Evolutionary conservation across 2,888 invertebrate genomes (phyloP), one percentile per base, ranked within the genome.

Genomic region (Beris morrisii): DNA sequence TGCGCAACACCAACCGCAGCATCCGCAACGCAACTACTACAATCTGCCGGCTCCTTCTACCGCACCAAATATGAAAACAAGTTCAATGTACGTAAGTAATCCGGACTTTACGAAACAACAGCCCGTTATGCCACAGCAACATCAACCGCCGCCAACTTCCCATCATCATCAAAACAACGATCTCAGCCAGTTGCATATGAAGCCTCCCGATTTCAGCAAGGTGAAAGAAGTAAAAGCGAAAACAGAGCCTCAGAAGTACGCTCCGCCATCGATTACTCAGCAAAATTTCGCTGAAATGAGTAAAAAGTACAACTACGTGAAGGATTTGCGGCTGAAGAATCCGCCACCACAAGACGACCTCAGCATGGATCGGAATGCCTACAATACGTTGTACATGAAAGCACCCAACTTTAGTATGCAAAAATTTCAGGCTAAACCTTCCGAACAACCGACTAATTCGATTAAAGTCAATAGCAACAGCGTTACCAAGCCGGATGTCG

Each of bases 281-380:
- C 65, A 67, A n/a, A 72, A 71, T 67, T 73, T 73, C 63, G 71
- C 70, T 5, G 72, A 73, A 65, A 68, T 72, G 5, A 70, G 69
- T 48, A 70, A 69, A 57, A 71, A 71, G 44, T 70, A 69, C 44
- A 73, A 73, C 61, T 73, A 70, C 45, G 72, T 73, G 12, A 71
- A 70, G 48, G 72, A 73, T 66, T 64, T 73, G 28, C 71, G 71
- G 59, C 55, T 73, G 38, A 73, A 73, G 53, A 70, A 70, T 45
- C 70, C 71, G 43, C 56, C 68, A 9, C 55, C 63, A n/a, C 53
- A 54, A 22, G 57, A 68, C 9, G 45, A 43, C 12, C 0, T 22
- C 11, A 22, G 54, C 12, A 59, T 57, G 43, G 28, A 43, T 15
- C 55, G 48, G 45, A 38, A 30, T 30, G 53, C 59, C 7, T 66